A percentile compares a stretch with the other conserved stretches of the same genome.
phyloP scores from a whole-genome alignment of 2,113 vertebrate genomes.

The Odontophorus gujanensis region DNA sequence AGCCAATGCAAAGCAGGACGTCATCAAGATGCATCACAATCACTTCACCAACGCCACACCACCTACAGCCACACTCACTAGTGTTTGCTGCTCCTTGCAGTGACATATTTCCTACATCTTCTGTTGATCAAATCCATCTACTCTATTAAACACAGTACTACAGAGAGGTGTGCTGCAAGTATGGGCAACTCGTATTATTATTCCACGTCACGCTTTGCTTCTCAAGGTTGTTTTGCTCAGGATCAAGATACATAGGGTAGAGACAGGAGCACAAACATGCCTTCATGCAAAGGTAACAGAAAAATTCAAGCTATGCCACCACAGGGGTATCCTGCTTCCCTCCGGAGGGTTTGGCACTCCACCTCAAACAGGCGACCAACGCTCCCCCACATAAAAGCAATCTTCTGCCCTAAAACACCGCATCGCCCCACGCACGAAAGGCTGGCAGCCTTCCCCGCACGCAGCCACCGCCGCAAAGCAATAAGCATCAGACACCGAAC shows the following conservation, averaged over 20 bases:
- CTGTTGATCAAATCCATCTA: background rate
- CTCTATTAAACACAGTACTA: background rate
- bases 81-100: background rate
- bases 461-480: background rate
- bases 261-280: background rate
- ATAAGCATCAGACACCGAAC: background rate
- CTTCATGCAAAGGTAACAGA: background rate
- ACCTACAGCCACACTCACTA: background rate
- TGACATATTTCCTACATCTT: background rate
- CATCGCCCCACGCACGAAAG: background rate
- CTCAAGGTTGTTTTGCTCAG: background rate
- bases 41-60: background rate
- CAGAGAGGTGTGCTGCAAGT: background rate
- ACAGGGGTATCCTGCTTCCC: background rate
- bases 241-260: background rate
- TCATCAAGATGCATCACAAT: background rate
- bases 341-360: fast-evolving
- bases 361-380: fast-evolving
- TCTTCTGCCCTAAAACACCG: background rate
- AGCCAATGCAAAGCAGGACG: background rate
- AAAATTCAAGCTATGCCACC: background rate
- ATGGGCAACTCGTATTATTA: background rate
- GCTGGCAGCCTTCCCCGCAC: background rate
- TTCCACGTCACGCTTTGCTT: background rate
- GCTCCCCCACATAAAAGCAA: background rate